phyloP scores from a whole-genome alignment of 2,797 vertebrate species.

The Pristis pectinata region DNA sequence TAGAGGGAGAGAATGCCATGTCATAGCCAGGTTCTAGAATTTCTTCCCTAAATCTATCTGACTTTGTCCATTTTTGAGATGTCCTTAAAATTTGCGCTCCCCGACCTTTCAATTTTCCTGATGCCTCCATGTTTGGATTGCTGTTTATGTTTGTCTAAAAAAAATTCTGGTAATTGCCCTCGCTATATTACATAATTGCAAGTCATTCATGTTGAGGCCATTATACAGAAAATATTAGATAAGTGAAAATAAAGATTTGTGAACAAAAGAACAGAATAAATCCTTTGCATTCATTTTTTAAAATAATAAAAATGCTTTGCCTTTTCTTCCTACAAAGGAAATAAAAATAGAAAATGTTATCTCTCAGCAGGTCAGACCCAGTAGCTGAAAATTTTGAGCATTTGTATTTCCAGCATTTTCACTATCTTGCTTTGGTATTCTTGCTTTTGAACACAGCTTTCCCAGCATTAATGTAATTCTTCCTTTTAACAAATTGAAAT shows the following conservation, averaged over 20 bases:
- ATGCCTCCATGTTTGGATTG: not conserved
- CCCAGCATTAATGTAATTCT: not conserved
- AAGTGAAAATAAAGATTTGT: not conserved
- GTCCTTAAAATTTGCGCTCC: not conserved
- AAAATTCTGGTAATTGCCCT: not conserved
- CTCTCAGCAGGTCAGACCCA: no score
- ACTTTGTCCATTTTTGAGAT: no score
- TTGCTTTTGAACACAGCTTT: not conserved
- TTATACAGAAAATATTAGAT: not conserved
- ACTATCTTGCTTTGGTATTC: no score
- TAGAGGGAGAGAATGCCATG: no score
- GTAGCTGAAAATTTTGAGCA: no score
- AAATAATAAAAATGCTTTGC: not conserved
- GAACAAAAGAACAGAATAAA: not conserved
- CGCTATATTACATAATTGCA: not conserved
- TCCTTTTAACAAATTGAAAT: no score
- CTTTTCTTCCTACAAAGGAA: not conserved
- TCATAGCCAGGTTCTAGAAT: not conserved
- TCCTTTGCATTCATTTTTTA: not conserved
- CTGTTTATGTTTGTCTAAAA: not conserved
- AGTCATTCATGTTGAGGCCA: not conserved
- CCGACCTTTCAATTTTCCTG: not conserved
- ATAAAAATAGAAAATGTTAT: no score
- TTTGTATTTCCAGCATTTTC: no score
- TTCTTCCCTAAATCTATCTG: not conserved